These are phyloP conservation scores for Cantharis nigra DNA, from an alignment of 2,888 invertebrate genomes.

Conservation along the genomic window DNA sequence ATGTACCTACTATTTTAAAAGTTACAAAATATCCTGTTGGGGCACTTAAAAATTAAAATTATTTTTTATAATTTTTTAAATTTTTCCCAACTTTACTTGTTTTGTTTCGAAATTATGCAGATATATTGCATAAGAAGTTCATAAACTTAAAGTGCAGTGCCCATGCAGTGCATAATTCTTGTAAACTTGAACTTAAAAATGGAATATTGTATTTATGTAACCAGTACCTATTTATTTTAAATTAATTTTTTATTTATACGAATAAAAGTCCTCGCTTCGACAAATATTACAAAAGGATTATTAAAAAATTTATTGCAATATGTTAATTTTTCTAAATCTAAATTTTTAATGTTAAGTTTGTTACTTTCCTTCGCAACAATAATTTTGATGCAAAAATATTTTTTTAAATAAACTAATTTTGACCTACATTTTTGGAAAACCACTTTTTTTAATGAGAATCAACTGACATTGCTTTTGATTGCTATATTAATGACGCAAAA, in stretches of 20 bases:
- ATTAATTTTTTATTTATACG: not conserved
- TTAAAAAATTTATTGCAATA: not conserved
- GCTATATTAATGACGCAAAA: not conserved
- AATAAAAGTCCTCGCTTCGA: not conserved
- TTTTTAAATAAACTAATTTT: not conserved
- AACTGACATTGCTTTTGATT: not conserved
- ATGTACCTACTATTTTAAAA: not conserved
- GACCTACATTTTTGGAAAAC: not conserved
- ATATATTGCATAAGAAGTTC: not conserved
- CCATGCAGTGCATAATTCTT: not conserved
- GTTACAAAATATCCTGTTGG: not conserved
- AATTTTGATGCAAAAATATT: not conserved
- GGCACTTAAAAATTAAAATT: not conserved
- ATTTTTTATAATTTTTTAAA: no score
- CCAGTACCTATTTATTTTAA: no score
- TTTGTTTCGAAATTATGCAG: no score
- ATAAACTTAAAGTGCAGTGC: not conserved
- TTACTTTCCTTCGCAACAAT: not conserved
- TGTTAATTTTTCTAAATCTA: not conserved
- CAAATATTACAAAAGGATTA: not conserved
- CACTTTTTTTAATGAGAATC: not conserved
- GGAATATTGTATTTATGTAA: not conserved
- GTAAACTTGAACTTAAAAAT: not conserved
- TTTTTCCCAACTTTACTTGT: no score
- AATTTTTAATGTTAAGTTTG: not conserved